Evolutionary conservation across 2,797 vertebrate genomes (phyloP).

Genomic region (Brachyalestes nurse): DNA sequence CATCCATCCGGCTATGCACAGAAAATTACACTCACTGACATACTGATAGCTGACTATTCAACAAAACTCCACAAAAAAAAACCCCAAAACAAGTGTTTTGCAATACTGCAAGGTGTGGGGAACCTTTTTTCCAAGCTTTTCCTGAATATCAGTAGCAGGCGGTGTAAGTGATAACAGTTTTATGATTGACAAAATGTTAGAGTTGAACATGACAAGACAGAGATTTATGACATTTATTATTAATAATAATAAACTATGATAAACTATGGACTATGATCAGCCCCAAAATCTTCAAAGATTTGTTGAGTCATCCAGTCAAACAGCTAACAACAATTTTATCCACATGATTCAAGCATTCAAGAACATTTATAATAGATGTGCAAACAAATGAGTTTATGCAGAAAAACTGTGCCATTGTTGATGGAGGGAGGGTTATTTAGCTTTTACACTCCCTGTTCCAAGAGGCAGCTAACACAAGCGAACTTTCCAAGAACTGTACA

Average conservation of each 20-base stretch:
- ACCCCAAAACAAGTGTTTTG: not conserved
- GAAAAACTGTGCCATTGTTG: not conserved
- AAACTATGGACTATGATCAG: not conserved
- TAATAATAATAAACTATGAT: not conserved
- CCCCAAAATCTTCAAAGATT: not conserved
- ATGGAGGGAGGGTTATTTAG: not conserved
- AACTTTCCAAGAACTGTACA: slow-evolving; percentile 1
- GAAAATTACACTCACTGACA: not conserved
- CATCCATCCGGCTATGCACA: not conserved
- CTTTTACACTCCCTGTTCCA: slow-evolving; percentile 10
- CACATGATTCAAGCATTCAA: not conserved
- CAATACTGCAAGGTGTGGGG: not conserved
- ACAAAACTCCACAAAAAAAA: not conserved
- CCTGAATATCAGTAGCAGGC: too few relatives aligned
- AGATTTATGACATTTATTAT: not conserved
- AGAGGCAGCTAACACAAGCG: slow-evolving; percentile 8
- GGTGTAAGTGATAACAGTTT: not conserved
- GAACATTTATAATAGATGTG: not conserved
- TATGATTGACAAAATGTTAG: not conserved
- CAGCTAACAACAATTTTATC: not conserved
- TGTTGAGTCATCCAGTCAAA: not conserved
- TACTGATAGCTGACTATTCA: too few relatives aligned
- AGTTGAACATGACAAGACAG: not conserved
- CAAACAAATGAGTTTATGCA: not conserved
- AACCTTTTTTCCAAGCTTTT: not conserved